A percentile compares a stretch with the other conserved stretches of the same genome.
Conservation (phyloP, 2,113 vertebrate species). For the Neogale vison region DNA sequence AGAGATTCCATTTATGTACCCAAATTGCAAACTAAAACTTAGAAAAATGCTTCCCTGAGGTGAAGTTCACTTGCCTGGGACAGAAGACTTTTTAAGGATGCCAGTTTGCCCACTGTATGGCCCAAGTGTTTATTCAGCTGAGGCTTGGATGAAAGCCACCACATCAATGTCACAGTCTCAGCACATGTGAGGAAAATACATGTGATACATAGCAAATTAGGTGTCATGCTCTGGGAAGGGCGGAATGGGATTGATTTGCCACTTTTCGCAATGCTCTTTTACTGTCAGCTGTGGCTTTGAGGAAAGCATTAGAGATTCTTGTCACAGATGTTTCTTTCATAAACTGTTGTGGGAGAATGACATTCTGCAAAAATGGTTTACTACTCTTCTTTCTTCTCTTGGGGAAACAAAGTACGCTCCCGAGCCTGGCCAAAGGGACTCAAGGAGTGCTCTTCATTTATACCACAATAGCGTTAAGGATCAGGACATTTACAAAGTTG, state of each 20-base stretch:
- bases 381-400: slow-evolving; percentile 88
- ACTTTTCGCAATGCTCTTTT: slow-evolving; percentile 87
- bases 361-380: slow-evolving; percentile 89
- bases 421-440: slow-evolving; percentile 86
- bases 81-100: slow-evolving; percentile 79
- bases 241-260: slow-evolving; percentile 86
- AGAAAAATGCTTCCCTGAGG: slow-evolving; percentile 74
- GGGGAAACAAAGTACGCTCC: slow-evolving; percentile 86
- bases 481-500: slow-evolving; percentile 86
- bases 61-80: slow-evolving; percentile 77
- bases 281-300: slow-evolving; percentile 87
- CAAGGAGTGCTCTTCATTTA: slow-evolving; percentile 86
- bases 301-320: slow-evolving; percentile 90
- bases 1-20: slow-evolving; percentile 60
- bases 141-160: slow-evolving; percentile 90
- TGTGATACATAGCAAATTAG: slow-evolving; percentile 94
- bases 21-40: slow-evolving; percentile 68
- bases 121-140: slow-evolving; percentile 91
- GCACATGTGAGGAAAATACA: slow-evolving; percentile 90
- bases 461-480: slow-evolving; percentile 86
- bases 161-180: slow-evolving; percentile 86
- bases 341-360: slow-evolving; percentile 90
- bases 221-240: slow-evolving; percentile 86
- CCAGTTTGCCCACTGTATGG: slow-evolving; percentile 88
- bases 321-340: slow-evolving; percentile 94